These are phyloP conservation scores for Pristis pectinata DNA, from an alignment of 2,797 vertebrate species.

Conservation along the genomic window DNA sequence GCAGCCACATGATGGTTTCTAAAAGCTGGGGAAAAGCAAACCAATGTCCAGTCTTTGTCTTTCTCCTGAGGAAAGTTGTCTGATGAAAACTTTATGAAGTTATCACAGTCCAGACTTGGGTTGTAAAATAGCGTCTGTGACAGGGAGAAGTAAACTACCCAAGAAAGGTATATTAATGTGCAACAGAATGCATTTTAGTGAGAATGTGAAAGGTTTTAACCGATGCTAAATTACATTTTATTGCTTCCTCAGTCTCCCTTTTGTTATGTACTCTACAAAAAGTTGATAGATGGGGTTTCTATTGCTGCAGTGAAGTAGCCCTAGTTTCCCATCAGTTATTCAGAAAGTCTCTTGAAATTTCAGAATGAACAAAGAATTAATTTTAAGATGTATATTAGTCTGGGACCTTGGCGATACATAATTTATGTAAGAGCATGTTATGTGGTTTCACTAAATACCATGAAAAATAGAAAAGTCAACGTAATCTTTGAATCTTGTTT, in stretches of 20 bases:
- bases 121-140: not conserved
- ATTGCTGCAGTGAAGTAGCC: not conserved
- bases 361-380: not conserved
- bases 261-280: not conserved
- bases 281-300: not conserved
- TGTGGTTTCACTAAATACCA: not conserved
- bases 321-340: not conserved
- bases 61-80: not conserved
- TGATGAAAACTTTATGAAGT: not conserved
- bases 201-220: slow-evolving; percentile 1
- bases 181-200: not conserved
- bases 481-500: slow-evolving; percentile 38
- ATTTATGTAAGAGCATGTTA: not conserved
- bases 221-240: not conserved
- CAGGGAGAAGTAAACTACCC: not conserved
- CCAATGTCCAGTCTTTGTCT: not conserved
- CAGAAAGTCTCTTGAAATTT: not conserved
- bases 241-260: not conserved
- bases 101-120: not conserved
- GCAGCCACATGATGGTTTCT: not conserved
- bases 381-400: not conserved
- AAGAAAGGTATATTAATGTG: not conserved
- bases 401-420: not conserved
- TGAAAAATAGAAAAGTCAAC: not conserved
- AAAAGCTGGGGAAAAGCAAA: not conserved